These are phyloP conservation scores for Nephrotoma flavescens DNA, from an alignment of 2,888 invertebrate species.

Conservation along the genomic window DNA sequence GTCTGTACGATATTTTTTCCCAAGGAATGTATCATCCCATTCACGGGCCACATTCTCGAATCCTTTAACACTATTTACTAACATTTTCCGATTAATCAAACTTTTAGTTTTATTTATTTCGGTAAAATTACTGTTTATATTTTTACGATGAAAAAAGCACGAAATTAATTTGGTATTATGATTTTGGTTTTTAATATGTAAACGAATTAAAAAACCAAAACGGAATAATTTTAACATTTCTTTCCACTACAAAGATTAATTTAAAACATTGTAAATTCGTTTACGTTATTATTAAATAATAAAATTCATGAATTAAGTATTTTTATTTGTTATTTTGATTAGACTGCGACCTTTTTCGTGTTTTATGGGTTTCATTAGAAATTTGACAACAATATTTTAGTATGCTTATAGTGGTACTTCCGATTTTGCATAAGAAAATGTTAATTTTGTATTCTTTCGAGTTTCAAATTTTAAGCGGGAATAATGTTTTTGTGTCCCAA, in stretches of 20 bases:
- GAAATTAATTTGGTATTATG: not conserved
- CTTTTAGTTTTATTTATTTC: not conserved
- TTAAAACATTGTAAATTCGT: not conserved
- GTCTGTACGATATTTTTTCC: not conserved
- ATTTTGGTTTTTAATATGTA: not conserved
- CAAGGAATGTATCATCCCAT: not conserved
- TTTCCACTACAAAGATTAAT: not conserved
- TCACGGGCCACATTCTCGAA: not conserved
- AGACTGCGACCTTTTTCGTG: no score
- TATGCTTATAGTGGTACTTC: no score
- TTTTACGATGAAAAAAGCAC: not conserved
- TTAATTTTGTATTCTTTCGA: no score
- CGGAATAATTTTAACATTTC: not conserved
- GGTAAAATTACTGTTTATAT: not conserved
- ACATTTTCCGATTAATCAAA: not conserved
- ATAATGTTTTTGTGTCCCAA: no score
- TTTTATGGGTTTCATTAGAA: no score
- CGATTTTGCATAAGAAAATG: no score
- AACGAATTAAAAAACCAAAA: not conserved
- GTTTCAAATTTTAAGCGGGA: no score
- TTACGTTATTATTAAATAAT: not conserved
- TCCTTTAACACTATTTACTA: not conserved
- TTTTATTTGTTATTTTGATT: not conserved
- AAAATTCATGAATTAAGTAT: not conserved
- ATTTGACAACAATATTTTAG: no score